These are phyloP conservation scores for Drosophila pegasa DNA, from an alignment of 2,888 invertebrate genomes.

Conservation along the genomic window DNA sequence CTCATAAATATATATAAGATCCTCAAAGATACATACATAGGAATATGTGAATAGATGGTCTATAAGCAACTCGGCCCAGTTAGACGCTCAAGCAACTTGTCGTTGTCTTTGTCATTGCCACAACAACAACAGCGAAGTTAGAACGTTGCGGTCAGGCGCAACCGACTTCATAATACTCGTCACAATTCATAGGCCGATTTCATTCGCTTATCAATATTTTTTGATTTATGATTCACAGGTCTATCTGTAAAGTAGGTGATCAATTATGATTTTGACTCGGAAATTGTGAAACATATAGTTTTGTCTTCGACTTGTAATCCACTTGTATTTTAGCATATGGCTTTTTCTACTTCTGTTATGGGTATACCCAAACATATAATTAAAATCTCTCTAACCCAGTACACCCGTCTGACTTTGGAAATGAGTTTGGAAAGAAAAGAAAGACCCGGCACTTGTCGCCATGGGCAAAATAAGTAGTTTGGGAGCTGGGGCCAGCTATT, in stretches of 20 bases:
- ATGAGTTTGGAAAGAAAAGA: slow-evolving; percentile 15
- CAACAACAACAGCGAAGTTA: slow-evolving; percentile 7
- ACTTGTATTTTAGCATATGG: too few relatives aligned
- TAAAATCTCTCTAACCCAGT: not conserved
- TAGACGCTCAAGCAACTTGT: slow-evolving; percentile 32
- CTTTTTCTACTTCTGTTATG: too few relatives aligned
- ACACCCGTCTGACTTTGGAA: slow-evolving; percentile 7
- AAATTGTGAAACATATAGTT: not conserved
- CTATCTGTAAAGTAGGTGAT: not conserved
- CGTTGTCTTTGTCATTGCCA: slow-evolving; percentile 35
- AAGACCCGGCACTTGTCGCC: slow-evolving; percentile 58
- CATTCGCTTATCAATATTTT: not conserved
- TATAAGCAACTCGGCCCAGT: slow-evolving; percentile 39
- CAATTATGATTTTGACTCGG: not conserved
- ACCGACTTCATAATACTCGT: not conserved
- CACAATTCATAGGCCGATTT: not conserved
- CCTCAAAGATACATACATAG: not conserved
- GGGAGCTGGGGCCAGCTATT: slow-evolving; percentile 24
- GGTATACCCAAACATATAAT: not conserved
- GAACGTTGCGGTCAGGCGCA: not conserved
- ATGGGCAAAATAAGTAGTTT: slow-evolving; percentile 26
- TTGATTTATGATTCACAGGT: not conserved
- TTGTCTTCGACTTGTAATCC: too few relatives aligned
- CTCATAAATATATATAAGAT: slow-evolving; percentile 35
- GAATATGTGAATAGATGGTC: not conserved